Percentiles rank a stretch among this genome's conserved stretches.
Conservation (phyloP, 2,888 invertebrate genomes). For the Drosophila neutralis region DNA sequence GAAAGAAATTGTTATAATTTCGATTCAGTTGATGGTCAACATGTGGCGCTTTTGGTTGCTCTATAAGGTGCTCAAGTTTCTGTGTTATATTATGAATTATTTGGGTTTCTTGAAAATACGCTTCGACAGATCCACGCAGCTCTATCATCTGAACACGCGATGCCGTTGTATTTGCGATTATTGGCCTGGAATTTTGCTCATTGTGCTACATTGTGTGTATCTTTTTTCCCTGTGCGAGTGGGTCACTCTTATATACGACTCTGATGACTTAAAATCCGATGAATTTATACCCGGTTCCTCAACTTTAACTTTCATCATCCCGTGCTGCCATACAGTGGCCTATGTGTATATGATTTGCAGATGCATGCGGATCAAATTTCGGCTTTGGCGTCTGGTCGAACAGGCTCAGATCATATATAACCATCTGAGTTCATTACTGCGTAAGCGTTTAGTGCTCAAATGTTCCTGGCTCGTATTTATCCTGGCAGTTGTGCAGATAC, state of each 20-base stretch:
- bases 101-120: conserved; percentile 44
- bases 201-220: conserved; percentile 4
- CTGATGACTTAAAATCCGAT: background rate
- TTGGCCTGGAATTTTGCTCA: conserved; percentile 3
- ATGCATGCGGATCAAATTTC: background rate
- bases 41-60: conserved; percentile 48
- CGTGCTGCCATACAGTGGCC: background rate
- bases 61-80: conserved; percentile 13
- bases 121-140: conserved; percentile 23
- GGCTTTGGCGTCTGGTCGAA: conserved; percentile 35
- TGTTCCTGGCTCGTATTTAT: conserved; percentile 19
- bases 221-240: background rate
- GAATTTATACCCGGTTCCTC: background rate
- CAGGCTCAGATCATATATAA: conserved; percentile 33
- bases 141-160: conserved; percentile 4
- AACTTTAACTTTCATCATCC: background rate
- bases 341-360: conserved; percentile 10
- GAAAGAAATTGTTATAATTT: background rate
- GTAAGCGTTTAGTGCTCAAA: conserved; percentile 1
- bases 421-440: conserved; percentile 12
- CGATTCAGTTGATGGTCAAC: conserved; percentile 43
- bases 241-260: background rate
- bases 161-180: background rate
- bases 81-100: conserved; percentile 23
- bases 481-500: conserved; percentile 18